phyloP scores from a whole-genome alignment of 1,140 invertebrate genomes.

The Bicyclus anynana region DNA sequence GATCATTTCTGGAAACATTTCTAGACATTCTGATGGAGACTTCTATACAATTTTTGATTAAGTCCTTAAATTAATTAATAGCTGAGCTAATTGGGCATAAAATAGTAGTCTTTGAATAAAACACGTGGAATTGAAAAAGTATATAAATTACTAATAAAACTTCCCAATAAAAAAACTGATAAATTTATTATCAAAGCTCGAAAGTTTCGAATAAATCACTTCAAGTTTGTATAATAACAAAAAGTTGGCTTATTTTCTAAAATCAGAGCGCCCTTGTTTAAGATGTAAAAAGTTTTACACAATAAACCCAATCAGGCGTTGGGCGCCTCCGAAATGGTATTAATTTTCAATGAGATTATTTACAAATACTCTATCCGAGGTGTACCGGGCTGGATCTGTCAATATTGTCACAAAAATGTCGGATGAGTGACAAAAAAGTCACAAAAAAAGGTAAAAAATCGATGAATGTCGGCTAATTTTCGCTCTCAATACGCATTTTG shows the following conservation, averaged over 20 bases:
- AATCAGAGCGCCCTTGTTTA: conserved; percentile 44
- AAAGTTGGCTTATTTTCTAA: conserved; percentile 37
- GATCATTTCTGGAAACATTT: too few species aligned
- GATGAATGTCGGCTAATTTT: conserved; percentile 73
- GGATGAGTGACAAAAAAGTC: conserved; percentile 29
- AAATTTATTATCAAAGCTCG: not conserved
- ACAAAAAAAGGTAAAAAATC: conserved; percentile 40
- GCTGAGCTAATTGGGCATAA: too few species aligned
- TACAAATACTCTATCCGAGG: conserved; percentile 59
- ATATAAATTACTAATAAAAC: too few species aligned
- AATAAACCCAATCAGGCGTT: conserved; percentile 63
- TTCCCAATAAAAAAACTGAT: not conserved
- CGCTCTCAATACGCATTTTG: conserved; percentile 67
- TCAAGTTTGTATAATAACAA: conserved; percentile 22
- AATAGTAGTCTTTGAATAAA: too few species aligned
- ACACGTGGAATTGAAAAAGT: too few species aligned
- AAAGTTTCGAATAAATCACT: not conserved
- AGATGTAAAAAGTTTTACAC: conserved; percentile 49
- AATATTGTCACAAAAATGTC: conserved; percentile 72
- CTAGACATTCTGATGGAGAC: too few species aligned
- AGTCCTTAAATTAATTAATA: too few species aligned
- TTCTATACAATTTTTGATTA: too few species aligned
- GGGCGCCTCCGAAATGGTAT: conserved; percentile 49
- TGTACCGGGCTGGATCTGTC: conserved; percentile 51
- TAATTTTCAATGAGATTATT: conserved; percentile 74